Conservation (phyloP, 2,888 invertebrate genomes). For the Pristionchus exspectatus region DNA sequence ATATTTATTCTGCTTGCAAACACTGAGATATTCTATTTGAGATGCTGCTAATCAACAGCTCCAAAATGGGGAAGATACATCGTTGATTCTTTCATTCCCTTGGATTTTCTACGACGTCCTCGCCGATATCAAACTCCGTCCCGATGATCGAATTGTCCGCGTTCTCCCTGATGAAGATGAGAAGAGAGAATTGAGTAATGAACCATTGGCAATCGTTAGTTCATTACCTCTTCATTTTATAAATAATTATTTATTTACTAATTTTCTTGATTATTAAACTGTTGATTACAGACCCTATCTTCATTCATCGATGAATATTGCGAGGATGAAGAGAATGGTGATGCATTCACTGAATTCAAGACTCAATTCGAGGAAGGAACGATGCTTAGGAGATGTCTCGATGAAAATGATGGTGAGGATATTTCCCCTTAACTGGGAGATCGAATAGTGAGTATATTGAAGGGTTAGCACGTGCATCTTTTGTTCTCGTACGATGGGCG, state of each 20-base stretch:
- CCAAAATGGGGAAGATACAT: neutral
- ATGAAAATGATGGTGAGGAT: conserved; percentile 14
- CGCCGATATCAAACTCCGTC: neutral
- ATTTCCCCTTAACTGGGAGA: too few species aligned
- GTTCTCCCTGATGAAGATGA: neutral
- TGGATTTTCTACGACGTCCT: conserved; percentile 42
- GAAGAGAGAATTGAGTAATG: neutral
- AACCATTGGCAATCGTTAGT: conserved; percentile 19
- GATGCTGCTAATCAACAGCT: neutral
- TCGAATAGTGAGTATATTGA: neutral
- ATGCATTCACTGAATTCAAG: neutral
- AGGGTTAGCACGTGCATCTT: neutral
- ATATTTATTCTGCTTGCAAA: too few species aligned
- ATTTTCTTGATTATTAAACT: neutral
- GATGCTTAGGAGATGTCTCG: neutral
- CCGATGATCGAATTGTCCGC: neutral
- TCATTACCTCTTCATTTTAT: neutral
- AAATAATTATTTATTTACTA: neutral
- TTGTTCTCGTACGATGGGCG: neutral
- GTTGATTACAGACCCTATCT: neutral
- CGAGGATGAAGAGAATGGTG: neutral
- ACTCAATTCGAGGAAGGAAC: neutral
- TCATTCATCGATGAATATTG: conserved; percentile 1
- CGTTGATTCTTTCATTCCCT: neutral
- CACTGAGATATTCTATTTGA: neutral